These are phyloP conservation scores for Sarcophaga subvicina DNA, from an alignment of 2,888 invertebrate species.

Conservation along the genomic window DNA sequence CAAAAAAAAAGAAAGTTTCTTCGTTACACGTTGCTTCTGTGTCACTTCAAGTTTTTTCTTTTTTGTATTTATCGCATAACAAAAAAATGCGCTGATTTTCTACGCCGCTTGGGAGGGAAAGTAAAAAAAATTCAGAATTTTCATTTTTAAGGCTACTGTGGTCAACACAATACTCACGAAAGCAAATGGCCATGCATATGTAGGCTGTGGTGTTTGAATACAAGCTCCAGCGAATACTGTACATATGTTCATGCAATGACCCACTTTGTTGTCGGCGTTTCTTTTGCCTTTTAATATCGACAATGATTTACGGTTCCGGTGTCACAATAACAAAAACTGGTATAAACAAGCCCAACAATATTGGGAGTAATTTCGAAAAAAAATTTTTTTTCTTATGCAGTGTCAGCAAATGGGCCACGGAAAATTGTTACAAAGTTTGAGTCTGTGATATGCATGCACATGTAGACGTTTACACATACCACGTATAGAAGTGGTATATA, in stretches of 20 bases:
- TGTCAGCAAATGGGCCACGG: not conserved
- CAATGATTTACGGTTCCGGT: slow-evolving; percentile 48
- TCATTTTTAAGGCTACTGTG: no score
- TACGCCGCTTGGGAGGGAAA: no score
- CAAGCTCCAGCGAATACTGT: not conserved
- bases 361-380: slow-evolving; percentile 17
- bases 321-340: slow-evolving; percentile 35
- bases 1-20: no score
- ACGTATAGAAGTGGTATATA: no score
- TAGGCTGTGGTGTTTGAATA: no score
- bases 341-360: slow-evolving; percentile 7
- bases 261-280: slow-evolving; percentile 35
- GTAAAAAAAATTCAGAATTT: no score
- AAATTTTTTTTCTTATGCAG: not conserved
- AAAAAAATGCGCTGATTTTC: no score
- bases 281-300: slow-evolving; percentile 34
- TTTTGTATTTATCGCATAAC: no score
- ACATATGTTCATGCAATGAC: slow-evolving; percentile 29
- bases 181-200: no score
- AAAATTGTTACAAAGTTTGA: not conserved
- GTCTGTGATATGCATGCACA: not conserved
- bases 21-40: no score
- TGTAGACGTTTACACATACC: not conserved
- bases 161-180: no score
- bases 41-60: no score